Percentiles rank a stretch among this genome's conserved stretches.
Conservation (phyloP, 2,797 vertebrate species). For the Cryptoblepharus egeriae region DNA sequence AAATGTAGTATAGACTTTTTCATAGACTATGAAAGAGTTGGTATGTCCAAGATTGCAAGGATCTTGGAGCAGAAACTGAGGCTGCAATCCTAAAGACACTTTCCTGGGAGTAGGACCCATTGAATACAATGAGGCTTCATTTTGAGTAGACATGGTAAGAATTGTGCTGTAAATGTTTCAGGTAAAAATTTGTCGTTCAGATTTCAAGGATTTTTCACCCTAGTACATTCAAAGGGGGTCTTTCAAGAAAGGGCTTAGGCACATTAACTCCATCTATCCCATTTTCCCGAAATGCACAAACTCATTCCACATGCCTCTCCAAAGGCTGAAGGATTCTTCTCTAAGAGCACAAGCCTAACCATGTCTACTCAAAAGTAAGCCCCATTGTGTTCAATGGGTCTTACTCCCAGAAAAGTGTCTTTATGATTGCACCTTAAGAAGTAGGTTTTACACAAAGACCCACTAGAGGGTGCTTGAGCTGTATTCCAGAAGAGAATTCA, state of each 20-base stretch:
- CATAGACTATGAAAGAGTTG: slow-evolving; percentile 15
- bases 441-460: slow-evolving; percentile 24
- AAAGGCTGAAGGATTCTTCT: not conserved
- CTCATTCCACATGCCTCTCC: not conserved
- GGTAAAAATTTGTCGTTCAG: not conserved
- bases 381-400: too few relatives aligned
- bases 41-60: slow-evolving; percentile 15
- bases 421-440: too few relatives aligned
- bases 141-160: too few relatives aligned
- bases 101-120: too few relatives aligned
- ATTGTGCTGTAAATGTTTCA: not conserved
- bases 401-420: too few relatives aligned
- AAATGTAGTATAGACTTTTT: not conserved
- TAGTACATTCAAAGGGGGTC: not conserved
- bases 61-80: not conserved
- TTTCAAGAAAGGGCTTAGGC: not conserved
- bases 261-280: slow-evolving; percentile 1
- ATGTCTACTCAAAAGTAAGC: too few relatives aligned
- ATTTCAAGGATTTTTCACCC: not conserved
- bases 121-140: too few relatives aligned
- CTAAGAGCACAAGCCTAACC: too few relatives aligned
- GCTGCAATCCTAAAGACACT: too few relatives aligned
- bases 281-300: not conserved
- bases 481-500: slow-evolving; percentile 31
- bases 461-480: slow-evolving; percentile 77